phyloP scores from a whole-genome alignment of 2,797 vertebrate genomes.

The Parauchenoglanis ngamensis region DNA sequence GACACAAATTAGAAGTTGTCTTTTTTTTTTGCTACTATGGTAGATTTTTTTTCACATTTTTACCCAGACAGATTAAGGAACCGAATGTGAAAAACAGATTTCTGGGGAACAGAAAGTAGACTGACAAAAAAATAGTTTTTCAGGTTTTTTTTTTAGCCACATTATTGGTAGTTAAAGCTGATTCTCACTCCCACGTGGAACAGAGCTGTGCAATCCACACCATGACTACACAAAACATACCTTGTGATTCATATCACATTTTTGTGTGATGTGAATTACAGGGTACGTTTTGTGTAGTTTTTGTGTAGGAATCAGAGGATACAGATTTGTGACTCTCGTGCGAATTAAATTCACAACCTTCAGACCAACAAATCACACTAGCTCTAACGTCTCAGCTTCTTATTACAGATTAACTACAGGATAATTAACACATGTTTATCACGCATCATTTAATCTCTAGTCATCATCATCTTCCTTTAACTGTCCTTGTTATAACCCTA shows the following conservation, averaged over 20 bases:
- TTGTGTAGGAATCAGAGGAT: no score
- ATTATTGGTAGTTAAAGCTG: background rate
- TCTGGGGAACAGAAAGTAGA: constrained; percentile 12
- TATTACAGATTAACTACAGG: background rate
- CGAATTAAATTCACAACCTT: background rate
- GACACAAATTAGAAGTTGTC: background rate
- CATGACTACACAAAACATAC: background rate
- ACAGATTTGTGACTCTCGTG: background rate
- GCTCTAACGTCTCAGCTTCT: background rate
- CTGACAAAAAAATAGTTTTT: background rate
- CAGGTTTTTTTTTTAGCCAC: background rate
- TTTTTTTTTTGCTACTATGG: background rate
- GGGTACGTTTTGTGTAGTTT: no score
- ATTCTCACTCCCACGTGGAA: background rate
- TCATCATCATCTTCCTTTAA: background rate
- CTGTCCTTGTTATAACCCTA: background rate
- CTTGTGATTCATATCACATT: background rate
- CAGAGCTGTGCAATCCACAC: background rate
- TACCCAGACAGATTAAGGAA: background rate
- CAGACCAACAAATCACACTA: background rate
- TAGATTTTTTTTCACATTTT: background rate
- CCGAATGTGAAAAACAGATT: background rate
- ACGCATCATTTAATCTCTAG: no score
- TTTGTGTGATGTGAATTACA: no score
- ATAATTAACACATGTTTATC: background rate